Base-by-base conservation (phyloP, 2,888 invertebrate genomes). In the Cerastis rubricosa region DNA sequence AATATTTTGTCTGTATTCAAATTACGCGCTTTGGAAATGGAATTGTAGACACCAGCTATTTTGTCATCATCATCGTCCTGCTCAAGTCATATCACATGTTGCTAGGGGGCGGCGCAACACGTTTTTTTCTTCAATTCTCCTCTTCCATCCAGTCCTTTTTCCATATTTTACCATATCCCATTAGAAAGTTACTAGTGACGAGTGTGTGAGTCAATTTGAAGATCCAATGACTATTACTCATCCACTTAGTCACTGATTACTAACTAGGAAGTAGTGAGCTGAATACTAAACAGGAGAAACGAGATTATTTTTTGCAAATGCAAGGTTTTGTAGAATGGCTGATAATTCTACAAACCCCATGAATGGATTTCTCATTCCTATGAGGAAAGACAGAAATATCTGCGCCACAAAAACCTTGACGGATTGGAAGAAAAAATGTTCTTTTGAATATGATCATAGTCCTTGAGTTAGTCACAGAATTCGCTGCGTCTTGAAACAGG, bases 201-300 rank as follows among this genome's bases (percentile, higher is more conserved):
- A 17, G 17, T 29, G 9, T 7, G 12, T 35, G 54, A 65, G 40
- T 65, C 43, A 59, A 43, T 61, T 65, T 35, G n/a, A 54, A 68
- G 43, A 3, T 35, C 35, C 35, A 35, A 35, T 35, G 14, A 25
- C 3, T 14, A 22, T 63, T 81, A 69, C 45, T 77, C 78, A 78
- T 68, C 1, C 67, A 19, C 45, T 7, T 25, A 40, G 35, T 78
- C 47, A 70, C 57, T 73, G 40, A 61, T 73, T 57, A 70, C 35
- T 78, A 25, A 49, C 54, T 1, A 19, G 40, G 14, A 54, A 59
- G 4, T 63, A 57, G 35, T 43, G n/a, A 45, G 45, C 29, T 59
- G 49, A 61, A 61, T 80, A 73, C 11, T 14, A 57, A 78, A 19
- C 35, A 40, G 35, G 9, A 49, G 12, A 51, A 74, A 43, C 35